Conservation (phyloP, 2,888 invertebrate genomes). For the Dioctria linearis region DNA sequence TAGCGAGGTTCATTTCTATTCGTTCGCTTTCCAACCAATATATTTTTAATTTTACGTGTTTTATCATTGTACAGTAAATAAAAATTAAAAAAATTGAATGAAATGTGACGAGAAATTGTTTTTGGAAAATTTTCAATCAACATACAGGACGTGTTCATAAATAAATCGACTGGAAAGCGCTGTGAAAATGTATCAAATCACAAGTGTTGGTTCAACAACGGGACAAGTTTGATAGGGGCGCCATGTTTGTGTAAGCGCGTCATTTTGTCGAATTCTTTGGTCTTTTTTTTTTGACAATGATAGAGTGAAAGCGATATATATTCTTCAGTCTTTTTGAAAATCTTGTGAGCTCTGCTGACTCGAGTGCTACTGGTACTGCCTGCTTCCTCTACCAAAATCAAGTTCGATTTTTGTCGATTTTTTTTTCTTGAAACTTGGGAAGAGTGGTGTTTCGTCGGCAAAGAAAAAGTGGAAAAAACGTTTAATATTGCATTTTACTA, state of each 20-base stretch:
- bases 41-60: conserved; percentile 15
- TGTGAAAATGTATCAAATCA: conserved; percentile 31
- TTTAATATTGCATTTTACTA: conserved; percentile 34
- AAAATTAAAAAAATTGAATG: conserved; percentile 21
- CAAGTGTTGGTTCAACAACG: conserved; percentile 24
- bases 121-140: neutral
- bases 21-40: neutral
- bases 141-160: conserved; percentile 34
- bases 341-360: too few species aligned
- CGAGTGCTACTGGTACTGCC: too few species aligned
- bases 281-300: conserved; percentile 20
- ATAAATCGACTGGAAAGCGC: conserved; percentile 5
- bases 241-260: conserved; percentile 56
- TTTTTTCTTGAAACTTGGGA: conserved; percentile 7
- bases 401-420: conserved; percentile 53
- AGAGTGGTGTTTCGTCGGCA: conserved; percentile 32
- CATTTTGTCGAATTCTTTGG: conserved; percentile 54
- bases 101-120: conserved; percentile 40
- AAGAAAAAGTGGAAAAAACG: conserved; percentile 26
- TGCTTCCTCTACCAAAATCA: conserved; percentile 14
- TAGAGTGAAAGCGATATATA: conserved; percentile 6
- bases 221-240: conserved; percentile 49
- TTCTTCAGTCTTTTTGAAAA: neutral
- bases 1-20: conserved; percentile 31
- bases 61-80: conserved; percentile 9